phyloP scores from a whole-genome alignment of 2,797 vertebrate species.

The Lerista edwardsae region DNA sequence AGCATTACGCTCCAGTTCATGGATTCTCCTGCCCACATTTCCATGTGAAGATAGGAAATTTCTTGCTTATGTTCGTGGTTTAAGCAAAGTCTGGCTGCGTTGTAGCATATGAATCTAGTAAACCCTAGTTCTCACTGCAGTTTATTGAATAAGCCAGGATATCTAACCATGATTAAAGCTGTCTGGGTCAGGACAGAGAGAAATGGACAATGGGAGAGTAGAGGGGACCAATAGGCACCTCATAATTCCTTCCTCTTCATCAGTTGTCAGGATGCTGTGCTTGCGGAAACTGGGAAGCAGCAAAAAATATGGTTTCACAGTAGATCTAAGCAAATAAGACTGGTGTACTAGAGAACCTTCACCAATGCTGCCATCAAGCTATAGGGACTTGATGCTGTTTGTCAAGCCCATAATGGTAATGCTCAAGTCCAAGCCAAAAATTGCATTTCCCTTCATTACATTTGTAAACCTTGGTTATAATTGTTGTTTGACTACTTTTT shows the following conservation, averaged over 20 bases:
- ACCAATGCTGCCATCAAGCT: not conserved
- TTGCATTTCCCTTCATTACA: no score
- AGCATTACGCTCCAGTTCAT: no score
- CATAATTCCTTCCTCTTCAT: not conserved
- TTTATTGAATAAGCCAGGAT: no score
- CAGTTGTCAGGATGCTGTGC: not conserved
- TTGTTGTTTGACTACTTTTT: not conserved
- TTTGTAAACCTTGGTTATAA: not conserved
- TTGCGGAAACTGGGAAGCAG: not conserved
- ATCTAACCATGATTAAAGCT: no score
- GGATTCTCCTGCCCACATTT: no score
- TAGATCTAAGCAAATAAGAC: not conserved
- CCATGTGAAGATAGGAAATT: no score
- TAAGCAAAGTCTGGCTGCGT: no score
- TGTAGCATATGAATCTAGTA: no score
- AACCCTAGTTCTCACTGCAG: no score
- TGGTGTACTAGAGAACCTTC: no score
- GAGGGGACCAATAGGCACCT: not conserved
- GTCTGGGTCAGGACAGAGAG: not conserved
- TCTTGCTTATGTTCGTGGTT: no score
- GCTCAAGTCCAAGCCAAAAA: no score
- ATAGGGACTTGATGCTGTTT: not conserved
- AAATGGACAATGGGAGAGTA: not conserved
- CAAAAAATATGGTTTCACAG: not conserved
- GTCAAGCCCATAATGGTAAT: not conserved